These are phyloP conservation scores for Casuarius casuarius DNA, from an alignment of 2,113 vertebrate genomes.

Conservation along the genomic window DNA sequence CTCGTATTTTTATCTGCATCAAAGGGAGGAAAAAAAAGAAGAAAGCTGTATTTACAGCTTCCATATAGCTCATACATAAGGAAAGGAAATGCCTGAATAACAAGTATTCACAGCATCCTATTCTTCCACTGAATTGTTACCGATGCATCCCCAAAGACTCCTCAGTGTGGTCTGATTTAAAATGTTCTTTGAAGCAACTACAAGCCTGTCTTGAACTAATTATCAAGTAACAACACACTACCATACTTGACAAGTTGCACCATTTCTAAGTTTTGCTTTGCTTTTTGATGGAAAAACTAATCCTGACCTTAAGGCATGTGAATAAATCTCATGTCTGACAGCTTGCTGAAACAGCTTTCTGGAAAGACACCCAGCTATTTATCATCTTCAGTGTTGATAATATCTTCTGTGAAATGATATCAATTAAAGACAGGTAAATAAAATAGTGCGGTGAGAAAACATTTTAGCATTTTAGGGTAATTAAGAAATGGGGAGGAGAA, in stretches of 20 bases:
- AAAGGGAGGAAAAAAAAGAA: constrained; percentile 21
- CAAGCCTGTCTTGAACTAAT: constrained; percentile 69
- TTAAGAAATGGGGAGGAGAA: background rate
- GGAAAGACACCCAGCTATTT: constrained; percentile 55
- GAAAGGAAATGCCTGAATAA: constrained; percentile 32
- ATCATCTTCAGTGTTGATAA: constrained; percentile 67
- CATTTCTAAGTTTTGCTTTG: constrained; percentile 7
- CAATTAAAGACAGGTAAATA: constrained; percentile 65
- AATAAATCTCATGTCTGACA: constrained; percentile 51
- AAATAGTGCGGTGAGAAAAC: constrained; percentile 22
- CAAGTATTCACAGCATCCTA: background rate
- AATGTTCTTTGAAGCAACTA: constrained; percentile 58
- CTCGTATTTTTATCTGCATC: constrained; percentile 25
- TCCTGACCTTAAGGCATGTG: constrained; percentile 50
- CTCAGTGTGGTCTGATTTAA: constrained; percentile 51
- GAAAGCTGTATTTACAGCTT: background rate
- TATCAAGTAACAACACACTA: constrained; percentile 46
- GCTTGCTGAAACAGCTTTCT: constrained; percentile 65
- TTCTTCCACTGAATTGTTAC: constrained; percentile 36
- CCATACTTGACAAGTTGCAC: constrained; percentile 43
- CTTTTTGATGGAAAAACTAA: constrained; percentile 48
- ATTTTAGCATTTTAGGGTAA: constrained; percentile 24
- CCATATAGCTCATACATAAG: constrained; percentile 8
- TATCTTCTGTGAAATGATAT: constrained; percentile 46
- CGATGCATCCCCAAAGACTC: constrained; percentile 48